A percentile compares a stretch with the other conserved stretches of the same genome.
phyloP scores from a whole-genome alignment of 2,888 invertebrate species.

The Muscina levida region DNA sequence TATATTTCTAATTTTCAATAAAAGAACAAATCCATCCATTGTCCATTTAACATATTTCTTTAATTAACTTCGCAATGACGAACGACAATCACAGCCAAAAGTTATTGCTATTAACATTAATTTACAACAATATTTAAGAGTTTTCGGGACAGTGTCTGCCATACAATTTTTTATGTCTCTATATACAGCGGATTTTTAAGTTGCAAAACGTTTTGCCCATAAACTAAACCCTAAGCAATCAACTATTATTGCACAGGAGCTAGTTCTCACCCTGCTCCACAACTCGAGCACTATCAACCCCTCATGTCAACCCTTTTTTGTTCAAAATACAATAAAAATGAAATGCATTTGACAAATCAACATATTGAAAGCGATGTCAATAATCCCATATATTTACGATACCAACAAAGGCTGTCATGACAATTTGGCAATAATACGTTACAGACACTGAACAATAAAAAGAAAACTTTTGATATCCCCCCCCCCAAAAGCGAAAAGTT shows the following conservation, averaged over 20 bases:
- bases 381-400: conserved; percentile 59
- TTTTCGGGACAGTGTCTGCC: no score
- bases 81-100: no score
- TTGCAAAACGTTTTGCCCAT: neutral
- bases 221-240: conserved; percentile 18
- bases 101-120: no score
- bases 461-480: conserved; percentile 35
- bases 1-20: no score
- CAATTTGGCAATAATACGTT: conserved; percentile 63
- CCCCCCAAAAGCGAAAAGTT: conserved; percentile 23
- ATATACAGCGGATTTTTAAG: no score
- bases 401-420: conserved; percentile 53
- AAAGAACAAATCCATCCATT: no score
- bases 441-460: conserved; percentile 45
- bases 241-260: no score
- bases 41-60: no score
- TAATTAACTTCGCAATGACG: no score
- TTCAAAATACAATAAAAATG: conserved; percentile 4
- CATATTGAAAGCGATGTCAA: conserved; percentile 53
- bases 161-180: no score
- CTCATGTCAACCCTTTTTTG: neutral
- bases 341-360: conserved; percentile 49
- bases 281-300: conserved; percentile 17
- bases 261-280: no score
- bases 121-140: no score